Percentiles rank a stretch among this genome's conserved stretches.
These are phyloP conservation scores for Anoura caudifer DNA, from an alignment of 2,113 vertebrate genomes.

Conservation along the genomic window DNA sequence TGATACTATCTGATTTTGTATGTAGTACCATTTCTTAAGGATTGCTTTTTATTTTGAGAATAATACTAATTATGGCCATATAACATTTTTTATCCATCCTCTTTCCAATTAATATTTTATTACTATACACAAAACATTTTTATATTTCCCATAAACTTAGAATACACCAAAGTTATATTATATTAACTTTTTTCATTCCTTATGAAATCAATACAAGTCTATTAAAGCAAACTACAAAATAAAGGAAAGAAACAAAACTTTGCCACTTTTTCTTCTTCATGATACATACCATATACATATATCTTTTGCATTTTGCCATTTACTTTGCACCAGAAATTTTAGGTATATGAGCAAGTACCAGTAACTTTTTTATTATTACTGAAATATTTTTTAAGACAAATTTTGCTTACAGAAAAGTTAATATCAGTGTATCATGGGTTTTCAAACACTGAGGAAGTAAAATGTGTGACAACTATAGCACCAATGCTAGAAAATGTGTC, in stretches of 20 bases:
- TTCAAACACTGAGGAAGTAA: background rate
- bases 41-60: background rate
- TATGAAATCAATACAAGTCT: background rate
- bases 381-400: background rate
- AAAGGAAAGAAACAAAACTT: background rate
- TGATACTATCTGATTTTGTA: background rate
- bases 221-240: background rate
- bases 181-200: background rate
- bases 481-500: background rate
- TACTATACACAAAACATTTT: background rate
- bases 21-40: background rate
- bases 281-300: background rate
- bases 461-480: background rate
- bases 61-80: background rate
- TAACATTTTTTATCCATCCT: background rate
- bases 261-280: background rate
- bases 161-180: background rate
- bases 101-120: constrained; percentile 20
- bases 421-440: background rate
- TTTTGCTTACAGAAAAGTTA: background rate
- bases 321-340: background rate
- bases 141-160: background rate
- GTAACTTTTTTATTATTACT: background rate
- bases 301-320: background rate
- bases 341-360: background rate